Evolutionary conservation across 2,113 vertebrate species (phyloP).

Genomic region (Cacatua alba): DNA sequence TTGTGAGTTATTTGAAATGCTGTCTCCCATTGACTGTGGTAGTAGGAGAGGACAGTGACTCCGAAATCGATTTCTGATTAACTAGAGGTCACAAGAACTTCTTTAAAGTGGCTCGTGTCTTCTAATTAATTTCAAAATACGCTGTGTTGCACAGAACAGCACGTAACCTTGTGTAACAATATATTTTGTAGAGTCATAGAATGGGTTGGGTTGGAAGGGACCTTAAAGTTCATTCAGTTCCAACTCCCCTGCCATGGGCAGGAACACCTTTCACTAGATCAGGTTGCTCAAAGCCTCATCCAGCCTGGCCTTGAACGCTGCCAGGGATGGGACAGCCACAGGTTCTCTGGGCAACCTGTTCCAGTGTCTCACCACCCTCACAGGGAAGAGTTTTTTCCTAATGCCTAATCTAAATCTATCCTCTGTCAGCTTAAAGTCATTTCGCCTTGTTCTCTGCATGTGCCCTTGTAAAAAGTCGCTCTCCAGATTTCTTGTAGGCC

Average conservation of each 20-base stretch:
- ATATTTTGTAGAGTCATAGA: not conserved
- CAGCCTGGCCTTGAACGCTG: not conserved
- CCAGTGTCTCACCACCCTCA: not conserved
- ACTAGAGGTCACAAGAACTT: not conserved
- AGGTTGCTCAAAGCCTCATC: not conserved
- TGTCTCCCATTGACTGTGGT: not conserved
- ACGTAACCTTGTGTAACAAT: not conserved
- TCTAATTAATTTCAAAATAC: not conserved
- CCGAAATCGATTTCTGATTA: not conserved
- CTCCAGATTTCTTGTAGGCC: not conserved
- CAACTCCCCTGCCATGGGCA: not conserved
- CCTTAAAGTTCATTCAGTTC: not conserved
- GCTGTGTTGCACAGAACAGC: accelerated
- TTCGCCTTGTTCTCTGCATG: not conserved
- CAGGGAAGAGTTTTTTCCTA: not conserved
- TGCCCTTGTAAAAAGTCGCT: not conserved
- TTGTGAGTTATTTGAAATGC: not conserved
- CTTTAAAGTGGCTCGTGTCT: not conserved
- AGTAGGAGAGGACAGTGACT: not conserved
- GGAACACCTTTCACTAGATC: not conserved
- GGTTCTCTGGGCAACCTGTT: not conserved
- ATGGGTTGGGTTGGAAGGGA: not conserved
- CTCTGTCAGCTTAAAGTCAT: not conserved
- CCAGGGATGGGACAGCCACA: not conserved
- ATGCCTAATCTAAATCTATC: not conserved